Percentiles rank a stretch among this genome's conserved stretches.
Evolutionary conservation across 2,113 vertebrate genomes (phyloP).

Genomic region (Cryptomyrus ogoouensis): DNA sequence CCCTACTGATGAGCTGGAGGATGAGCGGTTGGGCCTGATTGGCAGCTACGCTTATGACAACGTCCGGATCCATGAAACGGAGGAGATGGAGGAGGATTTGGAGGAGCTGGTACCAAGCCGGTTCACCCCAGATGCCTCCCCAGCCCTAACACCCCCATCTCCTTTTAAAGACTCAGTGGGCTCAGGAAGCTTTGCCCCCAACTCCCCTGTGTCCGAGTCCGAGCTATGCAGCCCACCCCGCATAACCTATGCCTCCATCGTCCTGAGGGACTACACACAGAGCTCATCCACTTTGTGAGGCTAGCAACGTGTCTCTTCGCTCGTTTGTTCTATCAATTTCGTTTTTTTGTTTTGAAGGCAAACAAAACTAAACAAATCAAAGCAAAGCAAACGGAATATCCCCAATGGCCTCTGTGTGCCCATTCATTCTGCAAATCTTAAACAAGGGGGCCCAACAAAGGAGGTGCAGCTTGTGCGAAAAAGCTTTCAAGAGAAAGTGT

Average conservation of each 20-base stretch:
- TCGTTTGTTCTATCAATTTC: constrained; percentile 10
- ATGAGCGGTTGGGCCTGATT: constrained; percentile 76
- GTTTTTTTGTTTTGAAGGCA: not conserved
- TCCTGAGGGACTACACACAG: constrained; percentile 84
- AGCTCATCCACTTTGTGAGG: constrained; percentile 93
- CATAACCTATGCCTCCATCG: constrained; percentile 74
- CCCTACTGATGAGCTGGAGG: constrained; percentile 48
- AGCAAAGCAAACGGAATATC: constrained; percentile 28
- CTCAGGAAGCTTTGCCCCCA: constrained; percentile 72
- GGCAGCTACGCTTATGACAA: constrained; percentile 77
- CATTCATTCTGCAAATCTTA: not conserved
- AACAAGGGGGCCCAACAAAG: not conserved
- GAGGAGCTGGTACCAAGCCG: constrained; percentile 65
- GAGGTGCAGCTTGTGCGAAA: not conserved
- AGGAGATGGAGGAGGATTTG: constrained; percentile 43
- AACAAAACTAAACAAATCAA: constrained; percentile 14
- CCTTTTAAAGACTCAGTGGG: constrained; percentile 92
- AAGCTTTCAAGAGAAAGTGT: not conserved
- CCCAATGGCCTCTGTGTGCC: not conserved
- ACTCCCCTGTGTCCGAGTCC: constrained; percentile 73
- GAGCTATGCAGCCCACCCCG: constrained; percentile 71
- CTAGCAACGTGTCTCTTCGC: not conserved
- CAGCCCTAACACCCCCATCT: constrained; percentile 83
- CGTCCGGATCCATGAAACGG: constrained; percentile 64
- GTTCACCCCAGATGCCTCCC: constrained; percentile 73